Percentiles rank a stretch among this genome's conserved stretches.
Evolutionary conservation across 2,113 vertebrate genomes (phyloP).

Genomic region (Danio rerio): GRCz12tu NC_133192.1:20633001-20633500

Average conservation of each 20-base stretch:
- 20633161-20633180: conserved; percentile 77
- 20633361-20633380: conserved; percentile 67
- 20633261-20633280: conserved; percentile 63
- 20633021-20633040: conserved; percentile 19
- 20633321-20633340: conserved; percentile 68
- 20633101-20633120: conserved; percentile 64
- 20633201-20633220: conserved; percentile 56
- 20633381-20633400: conserved; percentile 55
- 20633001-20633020: conserved; percentile 41
- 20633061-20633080: conserved; percentile 52
- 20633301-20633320: conserved; percentile 71
- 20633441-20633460: conserved; percentile 35
- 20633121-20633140: conserved; percentile 74
- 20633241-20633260: conserved; percentile 75
- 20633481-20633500: conserved; percentile 57
- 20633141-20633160: conserved; percentile 52
- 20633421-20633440: conserved; percentile 54
- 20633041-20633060: not conserved
- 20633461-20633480: conserved; percentile 57
- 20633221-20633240: conserved; percentile 69
- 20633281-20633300: conserved; percentile 78
- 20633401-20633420: conserved; percentile 61
- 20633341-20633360: conserved; percentile 60
- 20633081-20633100: conserved; percentile 64
- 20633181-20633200: conserved; percentile 40